These are phyloP conservation scores for Conistra vaccinii DNA, from an alignment of 2,888 invertebrate species.

Conservation along the genomic window DNA sequence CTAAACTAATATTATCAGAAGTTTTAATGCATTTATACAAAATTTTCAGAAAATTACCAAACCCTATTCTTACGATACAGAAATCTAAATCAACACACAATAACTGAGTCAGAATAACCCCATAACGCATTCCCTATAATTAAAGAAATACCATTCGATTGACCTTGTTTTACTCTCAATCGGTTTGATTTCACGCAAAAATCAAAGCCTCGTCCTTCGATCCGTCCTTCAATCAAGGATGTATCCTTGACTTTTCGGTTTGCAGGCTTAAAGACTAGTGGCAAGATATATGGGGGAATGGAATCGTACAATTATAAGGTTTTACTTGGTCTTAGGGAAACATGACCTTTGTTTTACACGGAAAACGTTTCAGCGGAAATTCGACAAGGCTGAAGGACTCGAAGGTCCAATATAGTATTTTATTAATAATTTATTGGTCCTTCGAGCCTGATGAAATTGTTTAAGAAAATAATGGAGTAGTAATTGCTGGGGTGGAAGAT, in stretches of 20 bases:
- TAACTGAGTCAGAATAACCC: not conserved
- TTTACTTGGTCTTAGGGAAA: slow-evolving; percentile 10
- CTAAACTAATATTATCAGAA: not conserved
- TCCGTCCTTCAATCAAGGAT: slow-evolving; percentile 60
- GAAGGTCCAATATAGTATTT: not conserved
- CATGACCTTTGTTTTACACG: slow-evolving; percentile 46
- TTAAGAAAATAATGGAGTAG: not conserved
- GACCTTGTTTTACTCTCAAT: slow-evolving; percentile 48
- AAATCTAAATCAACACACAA: not conserved
- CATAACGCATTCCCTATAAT: slow-evolving; percentile 16
- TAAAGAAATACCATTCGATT: slow-evolving; percentile 32
- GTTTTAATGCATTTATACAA: not conserved
- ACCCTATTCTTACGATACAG: not conserved
- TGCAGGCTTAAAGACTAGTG: slow-evolving; percentile 55
- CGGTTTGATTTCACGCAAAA: slow-evolving; percentile 43
- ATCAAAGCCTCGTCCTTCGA: slow-evolving; percentile 29
- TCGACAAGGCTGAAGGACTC: not conserved
- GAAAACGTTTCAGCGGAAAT: slow-evolving; percentile 48
- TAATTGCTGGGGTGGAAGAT: slow-evolving; percentile 3
- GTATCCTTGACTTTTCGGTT: slow-evolving; percentile 66
- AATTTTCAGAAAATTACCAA: not conserved
- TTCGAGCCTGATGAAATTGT: slow-evolving; percentile 3
- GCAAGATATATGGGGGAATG: slow-evolving; percentile 58
- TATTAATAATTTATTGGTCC: not conserved
- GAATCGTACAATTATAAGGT: slow-evolving; percentile 34